phyloP scores from a whole-genome alignment of 2,888 invertebrate genomes.

The Acrobasis repandana region DNA sequence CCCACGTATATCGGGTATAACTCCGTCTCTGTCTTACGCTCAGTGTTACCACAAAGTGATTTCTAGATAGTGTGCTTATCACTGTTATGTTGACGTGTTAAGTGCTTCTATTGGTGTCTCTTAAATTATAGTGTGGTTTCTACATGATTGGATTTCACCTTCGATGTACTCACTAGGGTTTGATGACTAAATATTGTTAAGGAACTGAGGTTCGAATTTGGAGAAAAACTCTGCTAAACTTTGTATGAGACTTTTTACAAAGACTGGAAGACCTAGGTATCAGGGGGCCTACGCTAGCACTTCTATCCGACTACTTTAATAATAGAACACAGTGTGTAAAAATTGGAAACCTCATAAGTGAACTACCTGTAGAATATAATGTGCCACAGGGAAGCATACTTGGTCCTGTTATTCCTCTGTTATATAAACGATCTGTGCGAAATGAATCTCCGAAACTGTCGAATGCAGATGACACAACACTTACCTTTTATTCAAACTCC shows the following conservation, averaged over 20 bases:
- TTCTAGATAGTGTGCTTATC: slow-evolving; percentile 10
- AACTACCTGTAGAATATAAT: too few species aligned
- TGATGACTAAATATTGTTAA: too few species aligned
- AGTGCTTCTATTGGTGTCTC: slow-evolving; percentile 7
- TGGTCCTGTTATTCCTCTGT: slow-evolving; percentile 11
- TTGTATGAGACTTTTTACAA: too few species aligned
- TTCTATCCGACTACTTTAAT: too few species aligned
- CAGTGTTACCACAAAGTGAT: slow-evolving; percentile 15
- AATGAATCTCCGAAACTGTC: too few species aligned
- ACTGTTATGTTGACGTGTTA: slow-evolving; percentile 10
- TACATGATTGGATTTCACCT: not conserved
- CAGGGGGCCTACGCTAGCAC: too few species aligned
- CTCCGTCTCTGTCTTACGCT: not conserved
- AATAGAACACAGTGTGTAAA: too few species aligned
- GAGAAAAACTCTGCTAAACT: too few species aligned
- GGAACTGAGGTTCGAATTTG: too few species aligned
- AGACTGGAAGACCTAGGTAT: too few species aligned
- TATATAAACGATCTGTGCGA: too few species aligned
- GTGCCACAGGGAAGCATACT: not conserved
- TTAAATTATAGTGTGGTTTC: not conserved
- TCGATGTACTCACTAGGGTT: too few species aligned
- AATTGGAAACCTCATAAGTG: slow-evolving; percentile 17
- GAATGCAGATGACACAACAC: slow-evolving; percentile 27
- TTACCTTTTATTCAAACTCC: slow-evolving; percentile 19
- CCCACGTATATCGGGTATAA: slow-evolving; percentile 20